Evolutionary conservation across 1,140 invertebrate genomes (phyloP), one percentile per base, ranked within the genome.

Genomic region (Drosophila kanapiae): DNA sequence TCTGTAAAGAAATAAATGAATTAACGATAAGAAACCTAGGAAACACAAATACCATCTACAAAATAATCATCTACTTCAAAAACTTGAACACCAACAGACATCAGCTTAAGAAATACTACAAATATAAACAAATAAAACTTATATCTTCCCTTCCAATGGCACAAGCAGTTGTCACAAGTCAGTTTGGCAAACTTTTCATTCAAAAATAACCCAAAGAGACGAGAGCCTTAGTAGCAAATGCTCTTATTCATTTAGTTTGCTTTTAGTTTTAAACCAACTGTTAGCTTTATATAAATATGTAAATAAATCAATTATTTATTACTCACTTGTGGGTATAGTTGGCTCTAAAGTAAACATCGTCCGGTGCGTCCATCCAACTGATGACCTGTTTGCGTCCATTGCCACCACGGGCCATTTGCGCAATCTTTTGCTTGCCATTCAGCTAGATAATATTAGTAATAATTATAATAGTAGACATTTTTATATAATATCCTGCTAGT

Each of bases 361-460:
- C 98, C 6, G 98, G 98, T 49, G 98, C 98, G 94, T 99, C 98
- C 96, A 98, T 98, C 98, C 98, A 99, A 88, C 97, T 98, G 87
- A 99, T 98, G 49, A 98, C 97, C 94, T 98, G 97, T 88, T 98
- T 97, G 14, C 97, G 95, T 7, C 95, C 95, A 13, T 92, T 95
- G 80, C 93, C 94, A 82, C 85, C 94, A 92, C 93, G 94, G 51
- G 94, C 95, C 94, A 95, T 95, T 78, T 95, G 95, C 54, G 95
- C 94, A 69, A 95, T 95, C 83, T 96, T 96, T 60, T 96, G 95
- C 91, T 97, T 96, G 48, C 96, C 95, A 91, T 96, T 96, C 51
- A 95, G 94, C 94, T 95, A n/a, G 72, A 33, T 81, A 70, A 10
- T 1, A 53, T 57, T 10, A n/a, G 7, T 33, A 37, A 70, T 35